Percentiles rank a stretch among this genome's conserved stretches.
phyloP scores from a whole-genome alignment of 2,888 invertebrate genomes.

The Cantharis rufa region DNA sequence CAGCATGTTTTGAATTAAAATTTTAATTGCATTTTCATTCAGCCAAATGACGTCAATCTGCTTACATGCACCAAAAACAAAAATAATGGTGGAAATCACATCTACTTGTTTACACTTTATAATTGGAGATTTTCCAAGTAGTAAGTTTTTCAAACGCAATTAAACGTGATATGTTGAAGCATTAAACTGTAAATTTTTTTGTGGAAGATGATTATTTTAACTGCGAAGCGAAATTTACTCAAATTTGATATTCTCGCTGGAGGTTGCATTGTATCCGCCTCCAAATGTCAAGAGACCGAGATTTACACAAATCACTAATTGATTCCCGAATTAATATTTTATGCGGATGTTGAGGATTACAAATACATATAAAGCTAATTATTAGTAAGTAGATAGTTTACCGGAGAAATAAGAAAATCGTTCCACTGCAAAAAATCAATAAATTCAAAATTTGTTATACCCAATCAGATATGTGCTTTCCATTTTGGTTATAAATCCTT shows the following conservation, averaged over 20 bases:
- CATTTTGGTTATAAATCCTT: no score
- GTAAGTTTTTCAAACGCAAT: background rate
- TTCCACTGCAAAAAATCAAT: background rate
- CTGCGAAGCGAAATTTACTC: background rate
- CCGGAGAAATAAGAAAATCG: background rate
- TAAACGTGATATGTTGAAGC: background rate
- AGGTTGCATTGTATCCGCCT: background rate
- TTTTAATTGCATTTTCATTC: background rate
- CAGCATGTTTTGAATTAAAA: background rate
- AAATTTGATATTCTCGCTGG: background rate
- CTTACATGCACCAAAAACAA: background rate
- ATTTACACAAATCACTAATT: background rate
- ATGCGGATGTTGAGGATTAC: background rate
- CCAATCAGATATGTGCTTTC: no score
- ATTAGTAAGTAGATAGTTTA: background rate
- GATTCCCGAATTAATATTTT: background rate
- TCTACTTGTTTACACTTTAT: background rate
- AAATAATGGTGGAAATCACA: background rate
- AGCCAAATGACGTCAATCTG: background rate
- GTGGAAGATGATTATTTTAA: background rate
- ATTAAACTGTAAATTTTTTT: background rate
- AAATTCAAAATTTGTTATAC: background rate
- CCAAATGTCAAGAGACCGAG: background rate
- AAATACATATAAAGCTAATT: background rate
- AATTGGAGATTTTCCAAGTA: background rate